Percentiles rank a stretch among this genome's conserved stretches.
phyloP scores from a whole-genome alignment of 2,113 vertebrate genomes.

The Embiotoca jacksoni region DNA sequence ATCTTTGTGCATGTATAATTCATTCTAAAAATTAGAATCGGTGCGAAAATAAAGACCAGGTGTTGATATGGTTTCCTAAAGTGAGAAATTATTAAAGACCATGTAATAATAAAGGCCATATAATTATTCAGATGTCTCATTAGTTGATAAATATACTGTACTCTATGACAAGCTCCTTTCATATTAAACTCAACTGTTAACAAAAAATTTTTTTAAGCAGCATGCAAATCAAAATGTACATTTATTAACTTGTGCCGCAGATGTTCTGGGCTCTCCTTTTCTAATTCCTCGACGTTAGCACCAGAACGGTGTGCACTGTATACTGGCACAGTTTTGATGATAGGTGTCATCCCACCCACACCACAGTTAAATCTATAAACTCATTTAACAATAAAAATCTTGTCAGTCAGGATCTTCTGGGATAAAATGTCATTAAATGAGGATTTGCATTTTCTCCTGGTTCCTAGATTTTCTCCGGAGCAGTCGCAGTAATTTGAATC shows the following conservation, averaged over 20 bases:
- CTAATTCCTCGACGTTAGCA: not conserved
- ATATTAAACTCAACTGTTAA: too few relatives aligned
- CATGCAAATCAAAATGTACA: not conserved
- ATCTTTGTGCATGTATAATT: not conserved
- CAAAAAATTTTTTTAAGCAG: too few relatives aligned
- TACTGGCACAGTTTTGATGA: not conserved
- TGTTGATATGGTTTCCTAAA: too few relatives aligned
- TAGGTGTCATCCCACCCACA: slow-evolving; percentile 15
- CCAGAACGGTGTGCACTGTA: not conserved
- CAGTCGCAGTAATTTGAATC: not conserved
- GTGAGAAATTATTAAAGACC: too few relatives aligned
- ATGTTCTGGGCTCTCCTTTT: not conserved
- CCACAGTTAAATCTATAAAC: slow-evolving; percentile 5
- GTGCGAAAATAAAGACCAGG: too few relatives aligned
- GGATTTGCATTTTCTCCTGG: not conserved
- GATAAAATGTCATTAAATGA: slow-evolving; percentile 15
- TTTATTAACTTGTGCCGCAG: not conserved
- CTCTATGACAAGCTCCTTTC: too few relatives aligned
- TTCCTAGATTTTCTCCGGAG: not conserved
- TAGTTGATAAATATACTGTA: too few relatives aligned
- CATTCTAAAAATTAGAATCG: too few relatives aligned
- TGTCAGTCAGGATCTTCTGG: slow-evolving; percentile 17
- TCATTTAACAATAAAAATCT: slow-evolving; percentile 11
- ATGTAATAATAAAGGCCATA: too few relatives aligned
- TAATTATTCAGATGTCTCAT: too few relatives aligned